Evolutionary conservation across 2,888 invertebrate genomes (phyloP).

Genomic region (Machimus atricapillus): DNA sequence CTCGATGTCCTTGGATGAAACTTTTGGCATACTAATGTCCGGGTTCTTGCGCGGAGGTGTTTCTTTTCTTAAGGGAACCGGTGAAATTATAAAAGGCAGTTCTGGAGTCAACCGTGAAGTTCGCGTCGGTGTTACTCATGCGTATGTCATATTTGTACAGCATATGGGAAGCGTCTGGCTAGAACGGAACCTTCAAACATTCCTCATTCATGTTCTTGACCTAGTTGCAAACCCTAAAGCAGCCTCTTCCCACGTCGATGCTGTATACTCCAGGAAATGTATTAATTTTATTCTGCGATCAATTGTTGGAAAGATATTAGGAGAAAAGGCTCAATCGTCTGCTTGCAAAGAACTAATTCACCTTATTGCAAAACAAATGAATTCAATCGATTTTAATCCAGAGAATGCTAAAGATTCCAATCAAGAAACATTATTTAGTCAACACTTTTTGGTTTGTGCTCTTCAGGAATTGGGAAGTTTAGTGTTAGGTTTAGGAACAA

Average conservation of each 20-base stretch:
- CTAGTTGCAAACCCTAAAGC: constrained; percentile 95
- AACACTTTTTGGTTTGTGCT: constrained; percentile 90
- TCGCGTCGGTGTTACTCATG: constrained; percentile 95
- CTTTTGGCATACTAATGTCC: constrained; percentile 86
- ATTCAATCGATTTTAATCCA: constrained; percentile 90
- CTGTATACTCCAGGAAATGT: constrained; percentile 96
- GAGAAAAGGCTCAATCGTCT: constrained; percentile 95
- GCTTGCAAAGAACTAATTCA: constrained; percentile 94
- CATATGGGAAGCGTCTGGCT: constrained; percentile 94
- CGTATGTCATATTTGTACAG: constrained; percentile 94
- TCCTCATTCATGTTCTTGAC: constrained; percentile 90
- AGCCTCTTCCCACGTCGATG: constrained; percentile 95
- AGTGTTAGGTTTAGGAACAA: constrained; percentile 90
- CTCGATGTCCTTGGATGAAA: constrained; percentile 87
- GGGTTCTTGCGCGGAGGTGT: constrained; percentile 95
- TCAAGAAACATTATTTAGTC: constrained; percentile 89
- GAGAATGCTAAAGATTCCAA: constrained; percentile 91
- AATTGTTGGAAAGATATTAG: constrained; percentile 90
- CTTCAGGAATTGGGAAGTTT: constrained; percentile 90
- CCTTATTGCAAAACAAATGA: constrained; percentile 93
- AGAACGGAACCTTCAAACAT: constrained; percentile 85
- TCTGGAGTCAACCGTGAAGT: constrained; percentile 94
- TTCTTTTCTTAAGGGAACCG: constrained; percentile 90
- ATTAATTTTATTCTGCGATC: constrained; percentile 93
- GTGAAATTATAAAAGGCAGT: constrained; percentile 94